A percentile compares a stretch with the other conserved stretches of the same genome.
Evolutionary conservation across 2,888 invertebrate species (phyloP).

Genomic region (Stenchaetothrips biformis): DNA sequence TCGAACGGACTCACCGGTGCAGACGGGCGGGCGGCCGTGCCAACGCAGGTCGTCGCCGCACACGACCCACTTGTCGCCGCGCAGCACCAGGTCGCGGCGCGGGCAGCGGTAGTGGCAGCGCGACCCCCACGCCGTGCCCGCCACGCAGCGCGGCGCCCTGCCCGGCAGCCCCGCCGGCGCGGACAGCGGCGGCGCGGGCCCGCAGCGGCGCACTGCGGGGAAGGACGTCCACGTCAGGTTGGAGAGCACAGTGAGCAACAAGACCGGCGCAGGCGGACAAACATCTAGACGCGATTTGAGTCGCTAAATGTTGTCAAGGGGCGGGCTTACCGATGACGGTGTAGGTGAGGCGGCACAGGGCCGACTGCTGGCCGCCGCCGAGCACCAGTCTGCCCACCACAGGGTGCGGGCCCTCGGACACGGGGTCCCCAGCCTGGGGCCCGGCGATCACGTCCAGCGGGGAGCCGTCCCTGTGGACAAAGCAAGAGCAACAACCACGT

Average conservation of each 20-base stretch:
- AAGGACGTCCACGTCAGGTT: background rate
- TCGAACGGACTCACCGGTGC: background rate
- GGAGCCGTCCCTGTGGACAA: background rate
- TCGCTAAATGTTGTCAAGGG: too few relatives aligned
- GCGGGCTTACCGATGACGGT: constrained; percentile 33
- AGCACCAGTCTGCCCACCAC: background rate
- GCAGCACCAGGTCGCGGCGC: constrained; percentile 21
- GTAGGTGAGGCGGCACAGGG: constrained; percentile 26
- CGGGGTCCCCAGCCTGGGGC: background rate
- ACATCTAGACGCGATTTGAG: too few relatives aligned
- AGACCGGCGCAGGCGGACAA: too few relatives aligned
- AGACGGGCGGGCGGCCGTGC: constrained; percentile 21
- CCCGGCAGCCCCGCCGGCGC: background rate
- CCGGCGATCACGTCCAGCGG: constrained; percentile 9
- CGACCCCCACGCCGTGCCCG: constrained; percentile 34
- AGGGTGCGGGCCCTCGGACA: background rate
- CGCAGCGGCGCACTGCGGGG: constrained; percentile 33
- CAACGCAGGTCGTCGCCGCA: constrained; percentile 34
- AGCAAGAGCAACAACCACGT: background rate
- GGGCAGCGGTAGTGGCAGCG: constrained; percentile 30
- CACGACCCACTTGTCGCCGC: constrained; percentile 31
- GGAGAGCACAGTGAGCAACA: too few relatives aligned
- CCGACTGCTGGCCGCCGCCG: background rate
- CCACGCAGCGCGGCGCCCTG: constrained; percentile 28
- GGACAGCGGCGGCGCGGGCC: constrained; percentile 30